These are phyloP conservation scores for Apodemia hepburni DNA, from an alignment of 2,888 invertebrate genomes.

Conservation along the genomic window DNA sequence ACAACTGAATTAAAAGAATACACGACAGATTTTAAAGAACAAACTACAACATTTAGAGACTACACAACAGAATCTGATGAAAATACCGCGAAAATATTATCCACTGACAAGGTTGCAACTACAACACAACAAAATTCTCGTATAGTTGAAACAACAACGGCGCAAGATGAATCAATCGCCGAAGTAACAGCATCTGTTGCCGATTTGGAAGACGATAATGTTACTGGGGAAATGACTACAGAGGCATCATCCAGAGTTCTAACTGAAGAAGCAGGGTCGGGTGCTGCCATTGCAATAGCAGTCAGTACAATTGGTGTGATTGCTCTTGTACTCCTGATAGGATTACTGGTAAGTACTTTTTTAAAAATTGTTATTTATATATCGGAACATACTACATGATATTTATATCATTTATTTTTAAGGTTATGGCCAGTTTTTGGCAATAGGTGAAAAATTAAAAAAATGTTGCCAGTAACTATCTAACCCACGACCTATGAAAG, in stretches of 20 bases:
- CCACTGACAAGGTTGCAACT: slow-evolving; percentile 31
- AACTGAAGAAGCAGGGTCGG: slow-evolving; percentile 74
- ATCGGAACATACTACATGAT: too few relatives aligned
- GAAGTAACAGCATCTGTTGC: slow-evolving; percentile 46
- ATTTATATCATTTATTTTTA: too few relatives aligned
- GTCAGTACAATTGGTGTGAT: slow-evolving; percentile 90
- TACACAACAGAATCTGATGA: slow-evolving; percentile 15
- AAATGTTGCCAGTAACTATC: too few relatives aligned
- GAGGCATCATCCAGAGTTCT: slow-evolving; percentile 50
- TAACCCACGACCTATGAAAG: too few relatives aligned
- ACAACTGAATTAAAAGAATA: slow-evolving; percentile 33
- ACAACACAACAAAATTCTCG: slow-evolving; percentile 30
- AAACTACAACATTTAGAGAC: slow-evolving; percentile 29
- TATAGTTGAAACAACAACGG: slow-evolving; percentile 40
- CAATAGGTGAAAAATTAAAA: too few relatives aligned
- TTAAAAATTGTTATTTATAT: not conserved
- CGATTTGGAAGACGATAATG: slow-evolving; percentile 50
- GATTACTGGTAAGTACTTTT: slow-evolving; percentile 83
- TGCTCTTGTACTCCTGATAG: slow-evolving; percentile 87
- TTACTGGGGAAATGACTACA: slow-evolving; percentile 54
- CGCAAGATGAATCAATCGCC: slow-evolving; percentile 39
- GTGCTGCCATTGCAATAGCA: slow-evolving; percentile 89
- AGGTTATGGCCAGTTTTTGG: too few relatives aligned
- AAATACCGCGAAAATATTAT: not conserved
- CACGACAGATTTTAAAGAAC: slow-evolving; percentile 33